Evolutionary conservation across 1,140 invertebrate species (phyloP).

Genomic region (Potamilus streckersoni): DNA sequence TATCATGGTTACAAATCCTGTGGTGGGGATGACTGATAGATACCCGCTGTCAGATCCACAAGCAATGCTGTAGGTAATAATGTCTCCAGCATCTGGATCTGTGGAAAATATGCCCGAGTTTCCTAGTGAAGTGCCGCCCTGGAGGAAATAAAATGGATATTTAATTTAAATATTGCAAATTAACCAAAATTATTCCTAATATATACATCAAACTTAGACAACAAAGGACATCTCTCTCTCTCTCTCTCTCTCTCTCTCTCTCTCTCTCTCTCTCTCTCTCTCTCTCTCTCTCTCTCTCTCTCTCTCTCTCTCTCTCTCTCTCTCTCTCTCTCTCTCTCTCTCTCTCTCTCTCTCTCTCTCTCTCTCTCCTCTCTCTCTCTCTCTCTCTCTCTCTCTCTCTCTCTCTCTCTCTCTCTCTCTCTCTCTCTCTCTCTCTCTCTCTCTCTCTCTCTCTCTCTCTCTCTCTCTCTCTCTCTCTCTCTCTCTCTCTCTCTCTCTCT

Average conservation of each 20-base stretch:
- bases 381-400: neutral
- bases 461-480: neutral
- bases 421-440: neutral
- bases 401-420: neutral
- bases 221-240: neutral
- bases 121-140: slow-evolving; percentile 16
- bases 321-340: too few relatives aligned
- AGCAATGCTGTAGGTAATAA: slow-evolving; percentile 5
- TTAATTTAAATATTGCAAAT: too few relatives aligned
- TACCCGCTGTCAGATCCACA: slow-evolving; percentile 11
- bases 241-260: neutral
- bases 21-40: slow-evolving; percentile 8
- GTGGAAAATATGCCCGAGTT: slow-evolving; percentile 6
- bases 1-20: slow-evolving; percentile 22
- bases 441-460: neutral
- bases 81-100: slow-evolving; percentile 12
- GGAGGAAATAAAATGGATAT: neutral
- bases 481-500: neutral
- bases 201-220: too few relatives aligned
- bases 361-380: too few relatives aligned
- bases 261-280: slow-evolving; percentile 10
- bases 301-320: too few relatives aligned
- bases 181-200: too few relatives aligned
- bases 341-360: too few relatives aligned
- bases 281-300: neutral